Evolutionary conservation across 92 coral and sea anemone genomes (phyloP).

Genomic region (Palythoa grandis): DNA sequence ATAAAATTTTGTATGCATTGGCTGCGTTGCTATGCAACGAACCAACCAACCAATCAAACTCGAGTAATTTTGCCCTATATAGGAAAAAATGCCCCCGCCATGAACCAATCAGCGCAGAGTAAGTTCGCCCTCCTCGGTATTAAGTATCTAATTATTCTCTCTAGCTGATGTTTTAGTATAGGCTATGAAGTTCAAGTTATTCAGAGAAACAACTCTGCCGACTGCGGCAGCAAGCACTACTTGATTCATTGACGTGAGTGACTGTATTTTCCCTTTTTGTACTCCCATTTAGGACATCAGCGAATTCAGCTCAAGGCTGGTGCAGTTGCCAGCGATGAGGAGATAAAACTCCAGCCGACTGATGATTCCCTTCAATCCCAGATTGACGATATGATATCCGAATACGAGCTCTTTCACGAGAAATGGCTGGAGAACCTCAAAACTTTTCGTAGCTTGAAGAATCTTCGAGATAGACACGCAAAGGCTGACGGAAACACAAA

Average conservation of each 20-base stretch:
- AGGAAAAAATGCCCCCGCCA: no score
- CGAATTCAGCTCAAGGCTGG: conserved; percentile 63
- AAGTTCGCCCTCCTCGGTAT: no score
- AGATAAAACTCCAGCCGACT: conserved; percentile 70
- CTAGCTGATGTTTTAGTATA: no score
- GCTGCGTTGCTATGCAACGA: no score
- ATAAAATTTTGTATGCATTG: no score
- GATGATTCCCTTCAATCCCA: conserved; percentile 62
- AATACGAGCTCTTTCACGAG: conserved; percentile 86
- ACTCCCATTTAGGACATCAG: conserved; percentile 55
- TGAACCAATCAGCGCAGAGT: no score
- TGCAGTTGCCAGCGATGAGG: conserved; percentile 63
- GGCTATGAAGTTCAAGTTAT: no score
- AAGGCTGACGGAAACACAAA: conserved; percentile 18
- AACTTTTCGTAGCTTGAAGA: conserved; percentile 48
- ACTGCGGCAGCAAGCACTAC: no score
- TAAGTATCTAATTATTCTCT: no score
- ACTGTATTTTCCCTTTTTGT: not conserved
- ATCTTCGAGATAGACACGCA: conserved; percentile 57
- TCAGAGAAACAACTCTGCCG: no score
- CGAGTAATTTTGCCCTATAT: no score
- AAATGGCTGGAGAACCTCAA: conserved; percentile 85
- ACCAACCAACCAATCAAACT: no score
- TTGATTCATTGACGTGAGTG: not conserved
- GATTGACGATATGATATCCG: conserved; percentile 75